A percentile compares a stretch with the other conserved stretches of the same genome.
These are phyloP conservation scores for Noturus placidus DNA, from an alignment of 2,113 vertebrate genomes.

Conservation along the genomic window DNA sequence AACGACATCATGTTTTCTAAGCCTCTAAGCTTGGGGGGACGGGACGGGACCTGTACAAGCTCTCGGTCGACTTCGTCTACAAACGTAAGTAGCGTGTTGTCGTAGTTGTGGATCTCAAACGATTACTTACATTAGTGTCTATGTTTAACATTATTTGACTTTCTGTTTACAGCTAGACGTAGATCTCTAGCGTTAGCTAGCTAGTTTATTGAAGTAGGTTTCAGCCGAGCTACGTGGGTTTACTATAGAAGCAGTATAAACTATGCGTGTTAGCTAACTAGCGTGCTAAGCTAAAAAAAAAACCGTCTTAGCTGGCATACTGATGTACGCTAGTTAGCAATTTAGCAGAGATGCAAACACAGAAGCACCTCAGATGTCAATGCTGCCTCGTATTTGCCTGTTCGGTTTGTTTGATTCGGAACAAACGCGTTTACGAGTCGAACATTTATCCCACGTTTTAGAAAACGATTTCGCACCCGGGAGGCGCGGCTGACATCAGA, in stretches of 20 bases:
- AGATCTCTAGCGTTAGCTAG: background rate
- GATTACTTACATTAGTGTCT: too few species aligned
- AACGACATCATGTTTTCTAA: too few species aligned
- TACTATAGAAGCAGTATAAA: background rate
- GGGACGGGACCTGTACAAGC: too few species aligned
- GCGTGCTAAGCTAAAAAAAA: background rate
- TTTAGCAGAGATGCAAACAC: background rate
- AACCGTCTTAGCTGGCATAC: background rate
- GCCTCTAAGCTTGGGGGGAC: too few species aligned
- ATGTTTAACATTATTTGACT: too few species aligned
- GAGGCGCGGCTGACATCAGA: background rate
- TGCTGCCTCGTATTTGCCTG: background rate
- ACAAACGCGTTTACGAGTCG: background rate
- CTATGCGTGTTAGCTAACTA: background rate
- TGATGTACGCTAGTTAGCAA: background rate
- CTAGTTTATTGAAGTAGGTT: background rate
- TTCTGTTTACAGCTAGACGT: too few species aligned
- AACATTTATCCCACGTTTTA: too few species aligned
- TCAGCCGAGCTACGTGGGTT: background rate
- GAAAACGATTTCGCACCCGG: background rate
- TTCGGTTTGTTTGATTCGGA: background rate
- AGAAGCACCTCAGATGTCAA: background rate
- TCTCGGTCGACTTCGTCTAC: too few species aligned
- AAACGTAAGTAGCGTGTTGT: too few species aligned
- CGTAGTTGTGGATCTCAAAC: too few species aligned